Conservation (phyloP, 2,797 vertebrate species). For the Pantherophis vulpinus region DNA sequence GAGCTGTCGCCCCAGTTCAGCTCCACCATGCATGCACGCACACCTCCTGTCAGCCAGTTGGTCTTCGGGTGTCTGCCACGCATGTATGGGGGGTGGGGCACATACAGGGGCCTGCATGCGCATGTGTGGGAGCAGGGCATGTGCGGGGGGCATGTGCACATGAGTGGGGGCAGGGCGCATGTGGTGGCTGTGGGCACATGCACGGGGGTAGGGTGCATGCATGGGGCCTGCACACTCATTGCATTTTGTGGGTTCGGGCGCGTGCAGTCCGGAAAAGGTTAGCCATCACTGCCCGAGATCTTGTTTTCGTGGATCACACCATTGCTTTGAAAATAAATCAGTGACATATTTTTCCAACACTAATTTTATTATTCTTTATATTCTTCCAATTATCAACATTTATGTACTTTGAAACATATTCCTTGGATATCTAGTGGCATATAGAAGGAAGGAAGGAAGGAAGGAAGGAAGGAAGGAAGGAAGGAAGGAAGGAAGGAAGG, state of each 20-base stretch:
- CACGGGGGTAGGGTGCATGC: fast-evolving
- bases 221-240: no score
- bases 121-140: fast-evolving
- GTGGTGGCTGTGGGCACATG: no score
- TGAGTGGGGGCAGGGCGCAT: no score
- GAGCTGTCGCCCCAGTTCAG: no score
- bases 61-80: no score
- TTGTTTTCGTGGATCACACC: neutral
- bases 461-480: neutral
- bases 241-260: no score
- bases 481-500: neutral
- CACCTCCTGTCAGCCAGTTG: no score
- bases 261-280: no score
- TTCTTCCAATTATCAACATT: constrained; percentile 43
- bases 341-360: neutral
- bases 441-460: neutral
- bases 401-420: constrained; percentile 56
- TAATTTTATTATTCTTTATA: constrained; percentile 48
- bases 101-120: no score
- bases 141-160: no score
- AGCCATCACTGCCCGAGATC: neutral
- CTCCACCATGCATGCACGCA: fast-evolving
- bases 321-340: neutral
- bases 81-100: no score
- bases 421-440: constrained; percentile 10